Evolutionary conservation across 1,140 invertebrate genomes (phyloP).

Genomic region (Saccostrea echinata): DNA sequence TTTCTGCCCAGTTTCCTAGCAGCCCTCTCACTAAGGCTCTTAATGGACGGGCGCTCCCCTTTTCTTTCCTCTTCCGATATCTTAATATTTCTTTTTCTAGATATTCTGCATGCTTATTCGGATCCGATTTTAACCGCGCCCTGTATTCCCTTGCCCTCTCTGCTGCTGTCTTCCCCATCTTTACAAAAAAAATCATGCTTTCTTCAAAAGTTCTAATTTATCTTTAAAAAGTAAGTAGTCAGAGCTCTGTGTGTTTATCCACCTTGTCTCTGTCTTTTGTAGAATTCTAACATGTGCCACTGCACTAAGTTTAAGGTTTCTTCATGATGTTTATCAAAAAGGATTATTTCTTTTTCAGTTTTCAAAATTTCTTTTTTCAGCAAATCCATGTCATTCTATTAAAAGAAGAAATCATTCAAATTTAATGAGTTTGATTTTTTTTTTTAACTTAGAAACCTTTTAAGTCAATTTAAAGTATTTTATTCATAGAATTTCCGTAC

Average conservation of each 20-base stretch:
- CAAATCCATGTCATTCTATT: not conserved
- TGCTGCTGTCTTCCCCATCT: constrained; percentile 11
- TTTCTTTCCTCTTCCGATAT: constrained; percentile 20
- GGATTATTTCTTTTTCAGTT: not conserved
- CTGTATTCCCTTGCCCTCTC: constrained; percentile 39
- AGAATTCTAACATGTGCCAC: not conserved
- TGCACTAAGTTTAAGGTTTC: not conserved
- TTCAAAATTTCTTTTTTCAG: not conserved
- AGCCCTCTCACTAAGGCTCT: constrained; percentile 3
- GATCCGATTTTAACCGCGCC: constrained; percentile 33
- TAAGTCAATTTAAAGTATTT: not conserved
- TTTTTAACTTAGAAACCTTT: not conserved
- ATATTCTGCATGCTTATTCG: constrained; percentile 14
- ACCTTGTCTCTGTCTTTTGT: not conserved
- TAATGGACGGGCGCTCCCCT: not conserved
- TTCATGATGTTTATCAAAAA: not conserved
- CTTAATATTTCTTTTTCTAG: constrained; percentile 30
- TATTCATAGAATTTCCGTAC: not conserved
- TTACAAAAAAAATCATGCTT: not conserved
- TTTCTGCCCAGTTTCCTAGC: not conserved
- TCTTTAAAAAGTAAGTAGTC: not conserved
- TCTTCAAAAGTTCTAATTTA: not conserved
- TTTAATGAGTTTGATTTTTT: not conserved
- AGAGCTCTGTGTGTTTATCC: not conserved
- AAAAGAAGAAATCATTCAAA: not conserved